phyloP scores from a whole-genome alignment of 2,888 invertebrate genomes.

The Sesamia inferens region DNA sequence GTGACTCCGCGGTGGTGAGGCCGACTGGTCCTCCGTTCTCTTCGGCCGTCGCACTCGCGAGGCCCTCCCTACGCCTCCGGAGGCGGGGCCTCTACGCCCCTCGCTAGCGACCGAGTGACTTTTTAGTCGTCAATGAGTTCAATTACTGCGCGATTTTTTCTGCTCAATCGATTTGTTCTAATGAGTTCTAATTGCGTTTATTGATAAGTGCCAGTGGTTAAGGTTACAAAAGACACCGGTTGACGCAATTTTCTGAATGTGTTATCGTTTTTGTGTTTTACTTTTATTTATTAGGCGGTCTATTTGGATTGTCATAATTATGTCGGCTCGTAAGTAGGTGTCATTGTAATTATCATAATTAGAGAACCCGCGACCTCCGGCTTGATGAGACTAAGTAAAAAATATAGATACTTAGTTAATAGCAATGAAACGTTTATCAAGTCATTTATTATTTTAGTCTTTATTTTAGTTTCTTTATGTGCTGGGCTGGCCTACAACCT shows the following conservation, averaged over 20 bases:
- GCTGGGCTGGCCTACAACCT: too few species aligned
- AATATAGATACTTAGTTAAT: constrained; percentile 15
- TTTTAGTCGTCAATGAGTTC: constrained; percentile 78
- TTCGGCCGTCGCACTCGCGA: constrained; percentile 73
- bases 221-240: constrained; percentile 59
- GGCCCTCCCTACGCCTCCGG: constrained; percentile 86
- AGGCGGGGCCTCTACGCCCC: constrained; percentile 80
- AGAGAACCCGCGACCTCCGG: constrained; percentile 45
- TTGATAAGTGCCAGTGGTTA: constrained; percentile 73
- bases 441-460: constrained; percentile 13
- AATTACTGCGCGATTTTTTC: constrained; percentile 75
- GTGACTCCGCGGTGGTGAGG: constrained; percentile 80
- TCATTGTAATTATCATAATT: constrained; percentile 55
- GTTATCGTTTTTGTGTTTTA: constrained; percentile 41
- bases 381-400: constrained; percentile 25
- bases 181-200: constrained; percentile 85
- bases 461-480: background rate
- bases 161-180: constrained; percentile 82
- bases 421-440: constrained; percentile 24
- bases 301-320: constrained; percentile 57
- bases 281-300: constrained; percentile 55
- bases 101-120: constrained; percentile 70
- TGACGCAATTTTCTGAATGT: constrained; percentile 67
- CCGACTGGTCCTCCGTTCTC: constrained; percentile 87
- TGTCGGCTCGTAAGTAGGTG: constrained; percentile 46